phyloP scores from a whole-genome alignment of 2,113 vertebrate species.

The Macquaria ambigua region DNA sequence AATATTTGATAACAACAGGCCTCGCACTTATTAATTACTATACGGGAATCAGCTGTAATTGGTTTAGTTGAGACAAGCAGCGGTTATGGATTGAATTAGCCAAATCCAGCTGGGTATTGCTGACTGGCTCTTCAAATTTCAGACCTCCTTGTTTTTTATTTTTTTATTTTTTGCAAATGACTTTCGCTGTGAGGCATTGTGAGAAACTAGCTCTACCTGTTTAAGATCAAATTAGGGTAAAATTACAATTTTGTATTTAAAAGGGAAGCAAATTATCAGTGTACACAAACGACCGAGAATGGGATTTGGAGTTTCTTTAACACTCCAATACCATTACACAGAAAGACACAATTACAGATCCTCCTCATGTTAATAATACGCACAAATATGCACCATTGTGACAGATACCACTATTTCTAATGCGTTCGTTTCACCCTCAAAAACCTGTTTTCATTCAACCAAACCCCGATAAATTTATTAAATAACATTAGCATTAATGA shows the following conservation, averaged over 20 bases:
- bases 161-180: slow-evolving; percentile 85
- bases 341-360: slow-evolving; percentile 60
- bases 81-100: slow-evolving; percentile 96
- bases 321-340: slow-evolving; percentile 60
- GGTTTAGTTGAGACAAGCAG: slow-evolving; percentile 93
- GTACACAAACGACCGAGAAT: slow-evolving; percentile 71
- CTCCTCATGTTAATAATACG: slow-evolving; percentile 61
- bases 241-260: slow-evolving; percentile 76
- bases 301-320: slow-evolving; percentile 65
- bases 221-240: slow-evolving; percentile 91
- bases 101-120: slow-evolving; percentile 95
- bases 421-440: slow-evolving; percentile 78
- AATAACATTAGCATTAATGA: slow-evolving; percentile 84
- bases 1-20: slow-evolving; percentile 77
- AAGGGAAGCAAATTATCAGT: slow-evolving; percentile 64
- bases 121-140: slow-evolving; percentile 95
- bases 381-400: slow-evolving; percentile 72
- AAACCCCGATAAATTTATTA: slow-evolving; percentile 80
- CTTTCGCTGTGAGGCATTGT: slow-evolving; percentile 91
- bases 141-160: slow-evolving; percentile 88
- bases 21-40: slow-evolving; percentile 94
- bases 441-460: slow-evolving; percentile 72
- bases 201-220: slow-evolving; percentile 89
- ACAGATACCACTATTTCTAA: slow-evolving; percentile 73
- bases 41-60: slow-evolving; percentile 95